Percentiles rank a stretch among this genome's conserved stretches.
Conservation (phyloP, 1,140 invertebrate species). For the Lasaia peninsularis region DNA sequence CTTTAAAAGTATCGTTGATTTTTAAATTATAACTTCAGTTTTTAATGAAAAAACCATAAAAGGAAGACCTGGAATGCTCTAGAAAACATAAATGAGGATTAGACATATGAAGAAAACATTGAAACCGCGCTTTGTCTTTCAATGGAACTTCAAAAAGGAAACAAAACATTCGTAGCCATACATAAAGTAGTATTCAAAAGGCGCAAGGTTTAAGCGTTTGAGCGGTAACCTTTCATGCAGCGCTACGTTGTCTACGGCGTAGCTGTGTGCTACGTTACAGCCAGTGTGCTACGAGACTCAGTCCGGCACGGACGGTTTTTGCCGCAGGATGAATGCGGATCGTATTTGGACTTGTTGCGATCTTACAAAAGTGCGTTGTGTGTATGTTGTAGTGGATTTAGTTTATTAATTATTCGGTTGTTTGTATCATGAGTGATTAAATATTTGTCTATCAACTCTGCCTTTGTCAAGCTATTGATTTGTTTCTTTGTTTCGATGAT, state of each 20-base stretch:
- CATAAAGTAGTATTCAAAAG: constrained; percentile 36
- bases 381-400: constrained; percentile 5
- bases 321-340: not conserved
- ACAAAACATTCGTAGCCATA: constrained; percentile 62
- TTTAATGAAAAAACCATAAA: not conserved
- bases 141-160: constrained; percentile 57
- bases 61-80: not conserved
- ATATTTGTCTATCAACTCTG: not conserved
- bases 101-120: constrained; percentile 36
- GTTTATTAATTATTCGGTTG: not conserved
- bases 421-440: not conserved
- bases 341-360: constrained; percentile 39
- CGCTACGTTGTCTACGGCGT: constrained; percentile 42
- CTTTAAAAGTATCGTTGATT: not conserved
- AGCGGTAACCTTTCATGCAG: constrained; percentile 60
- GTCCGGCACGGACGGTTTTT: constrained; percentile 36
- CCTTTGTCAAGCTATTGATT: not conserved
- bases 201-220: constrained; percentile 65
- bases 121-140: constrained; percentile 55
- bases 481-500: not conserved
- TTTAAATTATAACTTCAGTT: not conserved
- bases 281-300: constrained; percentile 55
- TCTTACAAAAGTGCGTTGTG: constrained; percentile 30
- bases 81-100: constrained; percentile 2
- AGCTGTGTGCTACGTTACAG: constrained; percentile 39